Conservation (phyloP, 2,888 invertebrate species). For the Carabus problematicus region DNA sequence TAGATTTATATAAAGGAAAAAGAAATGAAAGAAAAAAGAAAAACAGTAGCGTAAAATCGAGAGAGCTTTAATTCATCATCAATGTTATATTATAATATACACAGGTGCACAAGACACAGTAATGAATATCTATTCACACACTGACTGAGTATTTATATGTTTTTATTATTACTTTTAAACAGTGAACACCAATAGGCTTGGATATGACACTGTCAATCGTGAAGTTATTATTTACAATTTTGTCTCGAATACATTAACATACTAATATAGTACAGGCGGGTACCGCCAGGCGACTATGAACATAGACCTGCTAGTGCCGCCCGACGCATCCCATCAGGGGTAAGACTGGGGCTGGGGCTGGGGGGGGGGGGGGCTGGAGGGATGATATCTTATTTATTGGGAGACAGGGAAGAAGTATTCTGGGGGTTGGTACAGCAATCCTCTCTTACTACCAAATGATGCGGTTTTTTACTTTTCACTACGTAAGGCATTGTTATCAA, state of each 20-base stretch:
- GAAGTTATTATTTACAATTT: constrained; percentile 42
- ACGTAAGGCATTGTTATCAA: constrained; percentile 41
- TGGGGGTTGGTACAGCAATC: constrained; percentile 20
- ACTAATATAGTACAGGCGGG: constrained; percentile 41
- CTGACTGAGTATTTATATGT: constrained; percentile 42
- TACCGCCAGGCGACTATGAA: constrained; percentile 26
- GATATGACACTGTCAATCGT: constrained; percentile 42
- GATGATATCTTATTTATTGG: constrained; percentile 6
- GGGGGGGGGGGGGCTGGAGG: constrained; percentile 5
- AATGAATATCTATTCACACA: constrained; percentile 43
- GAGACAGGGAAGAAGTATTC: constrained; percentile 3
- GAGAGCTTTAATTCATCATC: constrained; percentile 58
- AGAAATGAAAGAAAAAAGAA: constrained; percentile 40
- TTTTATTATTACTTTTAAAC: constrained; percentile 25
- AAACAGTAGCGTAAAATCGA: constrained; percentile 56
- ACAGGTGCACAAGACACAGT: constrained; percentile 43
- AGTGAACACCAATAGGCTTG: constrained; percentile 43
- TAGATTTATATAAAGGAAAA: no score
- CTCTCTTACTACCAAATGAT: constrained; percentile 36
- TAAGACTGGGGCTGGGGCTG: not conserved
- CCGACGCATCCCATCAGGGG: constrained; percentile 26
- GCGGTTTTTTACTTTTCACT: constrained; percentile 27
- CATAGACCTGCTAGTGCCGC: constrained; percentile 42
- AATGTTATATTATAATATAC: constrained; percentile 43
- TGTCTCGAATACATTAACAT: constrained; percentile 42